Evolutionary conservation across 2,888 invertebrate genomes (phyloP).

Genomic region (Charanyca ferruginea): DNA sequence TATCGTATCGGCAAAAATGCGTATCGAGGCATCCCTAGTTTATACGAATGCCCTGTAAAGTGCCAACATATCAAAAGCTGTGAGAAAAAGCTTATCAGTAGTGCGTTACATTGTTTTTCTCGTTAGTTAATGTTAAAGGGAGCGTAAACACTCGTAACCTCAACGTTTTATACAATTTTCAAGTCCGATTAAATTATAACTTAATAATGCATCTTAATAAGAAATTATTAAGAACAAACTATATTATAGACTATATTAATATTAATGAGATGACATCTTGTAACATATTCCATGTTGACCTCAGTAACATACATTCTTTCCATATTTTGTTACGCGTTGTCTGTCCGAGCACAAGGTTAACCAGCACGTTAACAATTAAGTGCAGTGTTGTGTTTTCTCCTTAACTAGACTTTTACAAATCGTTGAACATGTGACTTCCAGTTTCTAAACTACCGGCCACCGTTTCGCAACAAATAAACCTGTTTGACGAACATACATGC

Average conservation of each 20-base stretch:
- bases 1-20: too few relatives aligned
- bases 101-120: neutral
- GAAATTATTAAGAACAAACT: conserved; percentile 25
- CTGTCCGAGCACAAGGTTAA: conserved; percentile 29
- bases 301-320: conserved; percentile 29
- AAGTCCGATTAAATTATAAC: conserved; percentile 6
- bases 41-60: neutral
- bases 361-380: conserved; percentile 26
- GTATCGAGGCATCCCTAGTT: too few relatives aligned
- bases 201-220: conserved; percentile 3
- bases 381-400: conserved; percentile 41
- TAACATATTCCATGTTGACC: conserved; percentile 28
- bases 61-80: conserved; percentile 3
- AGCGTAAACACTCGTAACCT: neutral
- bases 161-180: neutral
- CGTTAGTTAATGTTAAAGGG: neutral
- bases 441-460: conserved; percentile 51
- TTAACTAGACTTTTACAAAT: conserved; percentile 46
- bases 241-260: conserved; percentile 21
- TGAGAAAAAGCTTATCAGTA: neutral
- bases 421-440: conserved; percentile 37
- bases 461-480: conserved; percentile 60
- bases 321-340: conserved; percentile 5
- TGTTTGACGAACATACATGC: conserved; percentile 48
- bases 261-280: conserved; percentile 35